A percentile compares a stretch with the other conserved stretches of the same genome.
These are phyloP conservation scores for Adoxophyes honmai DNA, from an alignment of 1,140 invertebrate genomes.

Conservation along the genomic window DNA sequence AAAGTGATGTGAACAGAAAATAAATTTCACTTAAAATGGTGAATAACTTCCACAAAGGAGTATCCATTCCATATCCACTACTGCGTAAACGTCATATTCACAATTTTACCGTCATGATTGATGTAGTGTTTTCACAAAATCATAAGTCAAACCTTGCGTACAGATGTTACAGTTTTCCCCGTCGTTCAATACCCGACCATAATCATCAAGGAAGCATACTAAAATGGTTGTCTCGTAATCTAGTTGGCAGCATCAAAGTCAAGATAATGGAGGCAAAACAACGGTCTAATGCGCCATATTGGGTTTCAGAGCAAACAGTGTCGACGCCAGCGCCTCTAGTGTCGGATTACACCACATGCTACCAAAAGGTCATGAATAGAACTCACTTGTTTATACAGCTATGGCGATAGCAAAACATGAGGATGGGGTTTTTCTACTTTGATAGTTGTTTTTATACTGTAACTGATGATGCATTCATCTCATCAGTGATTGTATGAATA, in stretches of 20 bases:
- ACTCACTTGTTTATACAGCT: constrained; percentile 26
- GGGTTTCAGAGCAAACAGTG: constrained; percentile 57
- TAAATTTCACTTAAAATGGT: too few species aligned
- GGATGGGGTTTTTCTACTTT: neutral
- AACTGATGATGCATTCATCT: too few species aligned
- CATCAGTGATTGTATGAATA: too few species aligned
- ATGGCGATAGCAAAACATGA: constrained; percentile 1
- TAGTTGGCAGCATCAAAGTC: constrained; percentile 61
- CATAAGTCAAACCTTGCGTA: too few species aligned
- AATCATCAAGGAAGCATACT: neutral
- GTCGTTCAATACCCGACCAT: neutral
- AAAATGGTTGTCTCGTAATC: constrained; percentile 4
- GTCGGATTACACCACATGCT: constrained; percentile 55
- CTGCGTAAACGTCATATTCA: too few species aligned
- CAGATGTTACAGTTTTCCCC: too few species aligned
- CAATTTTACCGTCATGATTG: too few species aligned
- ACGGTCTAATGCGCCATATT: constrained; percentile 64
- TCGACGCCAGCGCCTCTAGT: constrained; percentile 38
- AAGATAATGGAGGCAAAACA: constrained; percentile 68
- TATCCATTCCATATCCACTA: too few species aligned
- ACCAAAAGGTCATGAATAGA: constrained; percentile 63
- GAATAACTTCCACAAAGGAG: too few species aligned
- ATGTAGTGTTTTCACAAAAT: too few species aligned
- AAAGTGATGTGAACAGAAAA: too few species aligned
- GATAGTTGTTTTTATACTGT: too few species aligned